These are phyloP conservation scores for Harpegnathos saltator DNA, from an alignment of 1,140 invertebrate genomes.

Conservation along the genomic window DNA sequence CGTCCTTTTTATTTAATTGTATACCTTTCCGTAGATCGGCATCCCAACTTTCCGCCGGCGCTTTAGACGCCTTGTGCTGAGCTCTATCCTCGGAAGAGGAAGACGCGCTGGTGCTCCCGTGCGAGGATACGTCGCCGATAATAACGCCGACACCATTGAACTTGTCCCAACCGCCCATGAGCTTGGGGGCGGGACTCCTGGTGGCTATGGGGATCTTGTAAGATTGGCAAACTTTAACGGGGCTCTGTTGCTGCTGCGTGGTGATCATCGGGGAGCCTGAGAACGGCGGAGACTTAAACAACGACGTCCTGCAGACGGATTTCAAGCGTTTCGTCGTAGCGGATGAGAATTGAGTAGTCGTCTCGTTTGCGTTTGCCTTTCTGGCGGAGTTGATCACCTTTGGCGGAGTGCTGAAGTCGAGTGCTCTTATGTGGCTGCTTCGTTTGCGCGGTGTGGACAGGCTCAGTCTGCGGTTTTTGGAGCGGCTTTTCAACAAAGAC, in stretches of 20 bases:
- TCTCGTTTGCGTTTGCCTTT: conserved; percentile 51
- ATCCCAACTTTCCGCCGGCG: conserved; percentile 78
- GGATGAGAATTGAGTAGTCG: conserved; percentile 44
- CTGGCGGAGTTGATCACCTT: conserved; percentile 61
- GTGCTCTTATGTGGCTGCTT: conserved; percentile 81
- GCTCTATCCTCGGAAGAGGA: conserved; percentile 10
- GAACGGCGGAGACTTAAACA: conserved; percentile 81
- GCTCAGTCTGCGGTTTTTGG: conserved; percentile 82
- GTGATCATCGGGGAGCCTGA: background rate
- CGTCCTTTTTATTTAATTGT: conserved; percentile 16
- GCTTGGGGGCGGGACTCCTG: conserved; percentile 80
- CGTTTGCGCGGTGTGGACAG: conserved; percentile 83
- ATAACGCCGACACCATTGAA: conserved; percentile 82
- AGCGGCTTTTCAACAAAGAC: conserved; percentile 78
- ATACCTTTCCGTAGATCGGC: conserved; percentile 78
- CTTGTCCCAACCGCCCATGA: conserved; percentile 83
- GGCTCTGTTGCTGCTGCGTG: conserved; percentile 60
- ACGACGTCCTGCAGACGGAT: conserved; percentile 74
- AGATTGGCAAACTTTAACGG: conserved; percentile 54
- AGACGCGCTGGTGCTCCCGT: conserved; percentile 52
- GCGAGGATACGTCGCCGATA: conserved; percentile 72
- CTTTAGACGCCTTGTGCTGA: background rate
- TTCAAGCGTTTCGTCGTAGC: conserved; percentile 68
- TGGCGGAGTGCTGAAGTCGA: conserved; percentile 83
- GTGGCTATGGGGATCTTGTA: conserved; percentile 78